Conservation (phyloP, 2,888 invertebrate species). For the Apeira syringaria region DNA sequence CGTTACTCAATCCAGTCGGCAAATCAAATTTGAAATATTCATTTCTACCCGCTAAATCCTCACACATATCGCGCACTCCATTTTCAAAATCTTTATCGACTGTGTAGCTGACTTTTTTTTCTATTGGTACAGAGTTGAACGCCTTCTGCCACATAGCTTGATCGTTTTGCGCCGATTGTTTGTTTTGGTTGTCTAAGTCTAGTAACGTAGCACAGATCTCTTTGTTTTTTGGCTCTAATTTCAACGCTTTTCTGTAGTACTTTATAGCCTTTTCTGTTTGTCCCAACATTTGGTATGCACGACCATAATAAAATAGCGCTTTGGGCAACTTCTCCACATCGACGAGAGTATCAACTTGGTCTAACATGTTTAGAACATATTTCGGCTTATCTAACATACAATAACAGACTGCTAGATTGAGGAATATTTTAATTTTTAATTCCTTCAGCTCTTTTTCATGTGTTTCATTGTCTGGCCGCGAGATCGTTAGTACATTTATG, state of each 20-base stretch:
- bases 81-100: constrained; percentile 63
- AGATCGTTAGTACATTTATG: constrained; percentile 50
- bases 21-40: constrained; percentile 62
- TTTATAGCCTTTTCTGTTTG: constrained; percentile 53
- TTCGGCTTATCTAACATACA: constrained; percentile 63
- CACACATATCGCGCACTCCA: constrained; percentile 59
- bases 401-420: constrained; percentile 69
- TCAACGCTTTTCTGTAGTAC: constrained; percentile 66
- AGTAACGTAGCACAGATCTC: constrained; percentile 63
- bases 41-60: constrained; percentile 52
- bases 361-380: constrained; percentile 60
- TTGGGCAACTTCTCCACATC: constrained; percentile 65
- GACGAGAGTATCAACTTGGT: constrained; percentile 54
- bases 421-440: constrained; percentile 52
- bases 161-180: constrained; percentile 45
- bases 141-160: constrained; percentile 65
- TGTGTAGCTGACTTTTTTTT: constrained; percentile 44
- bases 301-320: constrained; percentile 62
- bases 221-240: constrained; percentile 68
- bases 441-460: constrained; percentile 52
- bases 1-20: constrained; percentile 49
- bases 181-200: constrained; percentile 48
- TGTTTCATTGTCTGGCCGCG: constrained; percentile 42
- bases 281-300: constrained; percentile 56
- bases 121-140: constrained; percentile 39